Conservation (phyloP, 2,797 vertebrate genomes). For the Coracias cyanogaster region DNA sequence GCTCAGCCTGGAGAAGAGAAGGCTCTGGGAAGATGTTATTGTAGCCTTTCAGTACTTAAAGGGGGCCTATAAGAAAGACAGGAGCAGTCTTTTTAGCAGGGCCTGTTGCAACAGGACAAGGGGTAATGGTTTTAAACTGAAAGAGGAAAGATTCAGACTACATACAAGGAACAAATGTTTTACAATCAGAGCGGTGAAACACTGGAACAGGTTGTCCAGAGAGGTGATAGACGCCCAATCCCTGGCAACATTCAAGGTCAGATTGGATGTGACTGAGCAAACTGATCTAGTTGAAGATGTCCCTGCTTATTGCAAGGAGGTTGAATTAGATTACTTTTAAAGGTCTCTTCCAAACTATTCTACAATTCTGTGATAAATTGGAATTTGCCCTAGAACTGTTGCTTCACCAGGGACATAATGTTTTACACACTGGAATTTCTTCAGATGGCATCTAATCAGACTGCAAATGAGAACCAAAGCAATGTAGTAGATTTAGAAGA, state of each 20-base stretch:
- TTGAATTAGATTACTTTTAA: not conserved
- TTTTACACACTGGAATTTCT: not conserved
- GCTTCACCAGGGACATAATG: not conserved
- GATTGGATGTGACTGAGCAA: not conserved
- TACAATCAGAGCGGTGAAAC: not conserved
- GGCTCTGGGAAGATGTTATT: accelerated
- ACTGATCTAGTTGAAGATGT: not conserved
- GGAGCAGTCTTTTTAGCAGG: not conserved
- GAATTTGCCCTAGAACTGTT: not conserved
- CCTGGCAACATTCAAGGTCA: not conserved
- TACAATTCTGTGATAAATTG: not conserved
- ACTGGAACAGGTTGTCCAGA: not conserved
- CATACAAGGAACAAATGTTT: not conserved
- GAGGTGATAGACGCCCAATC: no score
- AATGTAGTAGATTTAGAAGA: not conserved
- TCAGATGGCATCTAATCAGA: not conserved
- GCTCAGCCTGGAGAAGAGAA: not conserved
- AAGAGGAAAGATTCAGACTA: not conserved
- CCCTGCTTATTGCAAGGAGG: not conserved
- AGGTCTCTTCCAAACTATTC: not conserved
- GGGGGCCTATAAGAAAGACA: not conserved
- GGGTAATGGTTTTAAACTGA: not conserved
- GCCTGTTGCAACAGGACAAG: not conserved
- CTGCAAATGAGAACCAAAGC: not conserved
- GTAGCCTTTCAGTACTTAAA: accelerated